A percentile compares a stretch with the other conserved stretches of the same genome.
These are phyloP conservation scores for Acanthisitta chloris DNA, from an alignment of 2,113 vertebrate species.

Conservation along the genomic window DNA sequence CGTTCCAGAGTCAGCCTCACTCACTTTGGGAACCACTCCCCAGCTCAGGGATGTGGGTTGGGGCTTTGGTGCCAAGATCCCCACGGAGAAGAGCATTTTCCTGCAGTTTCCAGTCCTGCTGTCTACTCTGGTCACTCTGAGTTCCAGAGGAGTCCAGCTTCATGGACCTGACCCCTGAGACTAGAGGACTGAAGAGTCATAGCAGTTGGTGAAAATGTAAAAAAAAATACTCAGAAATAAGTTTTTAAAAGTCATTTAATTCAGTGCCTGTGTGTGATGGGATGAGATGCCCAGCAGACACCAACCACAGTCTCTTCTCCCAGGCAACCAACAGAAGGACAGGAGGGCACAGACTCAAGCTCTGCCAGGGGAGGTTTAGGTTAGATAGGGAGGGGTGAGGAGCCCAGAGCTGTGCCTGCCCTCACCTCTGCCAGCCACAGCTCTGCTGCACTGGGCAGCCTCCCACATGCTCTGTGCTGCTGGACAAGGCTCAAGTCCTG, in stretches of 20 bases:
- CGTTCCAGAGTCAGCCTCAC: accelerated
- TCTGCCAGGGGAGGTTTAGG: too few species aligned
- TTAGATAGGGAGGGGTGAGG: background rate
- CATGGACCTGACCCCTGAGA: background rate
- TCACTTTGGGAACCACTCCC: background rate
- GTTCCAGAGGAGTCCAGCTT: background rate
- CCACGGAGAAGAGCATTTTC: background rate
- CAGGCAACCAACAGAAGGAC: too few species aligned
- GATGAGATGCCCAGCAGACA: background rate
- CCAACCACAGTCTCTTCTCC: too few species aligned
- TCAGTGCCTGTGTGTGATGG: background rate
- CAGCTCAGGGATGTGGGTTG: accelerated
- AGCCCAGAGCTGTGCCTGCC: background rate
- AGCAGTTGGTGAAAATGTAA: background rate
- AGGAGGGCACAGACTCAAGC: too few species aligned
- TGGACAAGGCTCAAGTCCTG: background rate
- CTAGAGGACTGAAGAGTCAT: background rate
- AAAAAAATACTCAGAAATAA: background rate
- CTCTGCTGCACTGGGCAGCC: background rate
- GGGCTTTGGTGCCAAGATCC: background rate
- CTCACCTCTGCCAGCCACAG: background rate
- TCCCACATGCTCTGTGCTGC: background rate
- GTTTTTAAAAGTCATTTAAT: background rate
- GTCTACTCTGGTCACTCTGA: background rate
- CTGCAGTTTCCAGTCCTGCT: background rate